A percentile compares a stretch with the other conserved stretches of the same genome.
Evolutionary conservation across 2,888 invertebrate genomes (phyloP).

Genomic region (Melipona bicolor): DNA sequence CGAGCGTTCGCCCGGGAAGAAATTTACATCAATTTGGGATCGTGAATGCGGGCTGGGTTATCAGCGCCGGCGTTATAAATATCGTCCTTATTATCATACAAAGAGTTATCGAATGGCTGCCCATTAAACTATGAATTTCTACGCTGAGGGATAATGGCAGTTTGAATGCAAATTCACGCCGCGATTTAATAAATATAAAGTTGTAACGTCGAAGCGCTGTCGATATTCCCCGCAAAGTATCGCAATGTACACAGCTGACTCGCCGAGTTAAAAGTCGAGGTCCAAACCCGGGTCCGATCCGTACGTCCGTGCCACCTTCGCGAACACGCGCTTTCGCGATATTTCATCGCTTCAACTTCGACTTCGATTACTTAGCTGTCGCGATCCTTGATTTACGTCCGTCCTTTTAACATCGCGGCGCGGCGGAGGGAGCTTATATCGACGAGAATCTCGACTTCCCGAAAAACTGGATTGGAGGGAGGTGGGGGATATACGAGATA

Average conservation of each 20-base stretch:
- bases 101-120: constrained; percentile 43
- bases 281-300: neutral
- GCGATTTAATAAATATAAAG: constrained; percentile 30
- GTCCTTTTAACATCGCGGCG: neutral
- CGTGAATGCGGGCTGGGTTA: constrained; percentile 21
- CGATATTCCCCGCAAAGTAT: neutral
- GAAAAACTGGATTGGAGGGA: neutral
- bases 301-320: neutral
- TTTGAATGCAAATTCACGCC: constrained; percentile 36
- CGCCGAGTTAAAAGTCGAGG: neutral
- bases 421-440: neutral
- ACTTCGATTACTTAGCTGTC: neutral
- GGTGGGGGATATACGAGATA: neutral
- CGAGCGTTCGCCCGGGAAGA: neutral
- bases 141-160: constrained; percentile 42
- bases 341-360: neutral
- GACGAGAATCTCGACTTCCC: neutral
- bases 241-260: neutral
- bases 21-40: constrained; percentile 22
- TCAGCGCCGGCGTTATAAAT: constrained; percentile 43
- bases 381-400: neutral
- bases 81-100: constrained; percentile 55
- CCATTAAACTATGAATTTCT: constrained; percentile 50
- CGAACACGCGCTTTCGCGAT: neutral
- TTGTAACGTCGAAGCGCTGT: neutral